Percentiles rank a stretch among this genome's conserved stretches.
Conservation (phyloP, 2,888 invertebrate genomes). For the Galerucella nymphaeae region DNA sequence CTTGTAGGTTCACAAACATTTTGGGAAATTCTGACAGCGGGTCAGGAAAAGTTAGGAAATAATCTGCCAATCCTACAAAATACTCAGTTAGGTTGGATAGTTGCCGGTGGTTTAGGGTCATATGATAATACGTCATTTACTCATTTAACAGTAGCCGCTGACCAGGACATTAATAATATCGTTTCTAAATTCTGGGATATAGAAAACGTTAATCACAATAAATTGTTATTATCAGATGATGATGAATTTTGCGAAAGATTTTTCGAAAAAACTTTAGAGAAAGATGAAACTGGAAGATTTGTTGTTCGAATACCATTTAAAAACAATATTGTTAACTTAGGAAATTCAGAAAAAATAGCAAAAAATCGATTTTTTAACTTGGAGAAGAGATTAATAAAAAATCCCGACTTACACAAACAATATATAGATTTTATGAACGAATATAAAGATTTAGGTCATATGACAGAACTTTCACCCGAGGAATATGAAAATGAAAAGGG, state of each 20-base stretch:
- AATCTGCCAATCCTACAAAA: no score
- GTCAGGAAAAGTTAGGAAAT: not conserved
- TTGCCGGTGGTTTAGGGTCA: no score
- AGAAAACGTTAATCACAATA: not conserved
- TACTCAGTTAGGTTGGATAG: no score
- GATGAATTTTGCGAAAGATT: not conserved
- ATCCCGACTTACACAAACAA: slow-evolving; percentile 18
- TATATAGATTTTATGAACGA: no score
- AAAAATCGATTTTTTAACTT: slow-evolving; percentile 27
- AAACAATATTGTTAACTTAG: slow-evolving; percentile 19
- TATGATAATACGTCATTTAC: no score
- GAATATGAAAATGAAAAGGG: no score
- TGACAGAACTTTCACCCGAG: no score
- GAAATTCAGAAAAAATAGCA: slow-evolving; percentile 22
- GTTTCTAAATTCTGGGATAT: not conserved
- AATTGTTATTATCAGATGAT: slow-evolving; percentile 16
- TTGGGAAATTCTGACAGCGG: not conserved
- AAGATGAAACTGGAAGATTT: slow-evolving; percentile 31
- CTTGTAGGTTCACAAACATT: not conserved
- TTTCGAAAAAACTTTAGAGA: no score
- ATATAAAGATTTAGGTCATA: no score
- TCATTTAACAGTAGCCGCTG: no score
- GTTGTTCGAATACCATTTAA: slow-evolving; percentile 37
- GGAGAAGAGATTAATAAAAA: slow-evolving; percentile 30
- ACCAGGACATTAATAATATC: not conserved